Base-by-base conservation (phyloP, 1,140 invertebrate genomes). In the Scylla paramamosain region DNA sequence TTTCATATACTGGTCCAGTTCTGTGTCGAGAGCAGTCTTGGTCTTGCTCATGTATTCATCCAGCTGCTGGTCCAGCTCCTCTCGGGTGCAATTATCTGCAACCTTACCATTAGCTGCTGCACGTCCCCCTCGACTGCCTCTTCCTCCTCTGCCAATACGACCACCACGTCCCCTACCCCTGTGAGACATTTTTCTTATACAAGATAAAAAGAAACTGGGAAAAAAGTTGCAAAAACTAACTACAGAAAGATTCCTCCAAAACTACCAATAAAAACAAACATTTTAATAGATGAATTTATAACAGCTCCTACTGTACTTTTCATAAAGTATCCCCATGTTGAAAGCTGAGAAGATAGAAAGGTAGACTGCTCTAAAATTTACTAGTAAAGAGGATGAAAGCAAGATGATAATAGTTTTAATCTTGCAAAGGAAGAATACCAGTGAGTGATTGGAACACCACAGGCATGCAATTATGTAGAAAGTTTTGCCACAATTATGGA, bases 21-120 rank as follows among this genome's bases (percentile, higher is more conserved):
- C 93, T 20, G 88, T 83, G 87, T 95, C 94, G 6, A 95, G 83
- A 31, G 82, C 94, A 82, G 16, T 95, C 83, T 95, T 95, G 16
- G 91, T 92, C 32, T 95, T 95, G 91, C 94, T 95, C 94, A 95
- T 95, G 91, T 95, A 95, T 83, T 95, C 94, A 29, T 95, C 94
- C 46, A 95, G 91, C 83, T 95, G 94, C 83, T 95, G 94, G 29
- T 95, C 94, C 0, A 95, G 84, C 84, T 95, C 82, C 25, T 95
- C 94, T 6, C 94, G 94, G 29, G 94, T 95, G 4, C 48, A 46
- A 29, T 86, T 77, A 7, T 84, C 31, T 6, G 28, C 25, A 25
- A 8, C 82, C 16, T 31, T 32, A 1, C 48, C 83, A 45, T 39
- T 77, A 46, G 46, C 31, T 29, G 67, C 94, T 29, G 90, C 91